Base-by-base conservation (phyloP, 2,113 vertebrate species). In the Gasterosteus nipponicus region DNA sequence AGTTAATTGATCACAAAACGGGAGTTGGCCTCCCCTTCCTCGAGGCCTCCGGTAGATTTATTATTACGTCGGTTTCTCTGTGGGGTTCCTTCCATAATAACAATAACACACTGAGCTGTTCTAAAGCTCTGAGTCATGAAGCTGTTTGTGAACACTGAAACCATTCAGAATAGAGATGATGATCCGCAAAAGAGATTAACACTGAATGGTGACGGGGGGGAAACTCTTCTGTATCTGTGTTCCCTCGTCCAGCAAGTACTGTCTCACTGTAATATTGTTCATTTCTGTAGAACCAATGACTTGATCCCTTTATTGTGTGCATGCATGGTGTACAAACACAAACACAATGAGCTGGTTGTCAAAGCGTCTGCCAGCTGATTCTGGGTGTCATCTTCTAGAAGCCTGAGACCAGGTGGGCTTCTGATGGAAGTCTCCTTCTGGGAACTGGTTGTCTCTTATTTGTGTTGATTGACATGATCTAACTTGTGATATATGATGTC, bases 341-440 rank as follows among this genome's bases (percentile, higher is more conserved):
- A 59, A 71, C 67, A 16, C 69, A 16, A 75, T 71, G 33, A 78
- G 7, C 6, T 68, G 33, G 56, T 73, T 31, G 68, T 83, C 39
- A 54, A 68, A 75, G 53, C 77, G 71, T 85, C 87, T 90, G 87
- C 85, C 90, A 92, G 82, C 77, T 59, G 11, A 38, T 8, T 26
- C 44, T 4, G 16, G 0, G 15, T 39, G 51, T 35, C 0, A 1
- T 44, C 64, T 70, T 26, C 57, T 54, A 64, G 35, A 72, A 58
- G 47, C 18, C 38, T 57, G 29, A 78, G 53, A 75, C 51, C 42
- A 61, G 46, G 41, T 67, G 26, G 57, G n/a, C 61, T 53, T 82
- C 10, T 53, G 14, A 46, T 11, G 56, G 46, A 42, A 15, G 31
- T 73, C 53, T 68, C 44, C 22, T 47, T 69, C 22, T 65, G 33